Percentiles rank a stretch among this genome's conserved stretches.
phyloP scores from a whole-genome alignment of 2,888 invertebrate species.

The Globia sparganii region DNA sequence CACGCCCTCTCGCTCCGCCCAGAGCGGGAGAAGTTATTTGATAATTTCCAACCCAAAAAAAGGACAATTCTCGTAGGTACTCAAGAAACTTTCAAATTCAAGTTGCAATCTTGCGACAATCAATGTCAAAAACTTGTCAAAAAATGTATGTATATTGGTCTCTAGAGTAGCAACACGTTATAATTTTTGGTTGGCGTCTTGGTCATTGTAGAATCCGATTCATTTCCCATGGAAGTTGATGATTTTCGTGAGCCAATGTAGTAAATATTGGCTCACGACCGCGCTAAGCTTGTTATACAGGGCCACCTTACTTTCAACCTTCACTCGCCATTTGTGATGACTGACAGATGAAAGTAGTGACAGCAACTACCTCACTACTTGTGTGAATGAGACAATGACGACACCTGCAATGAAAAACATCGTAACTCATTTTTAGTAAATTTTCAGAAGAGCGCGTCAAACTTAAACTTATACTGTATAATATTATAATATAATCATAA shows the following conservation, averaged over 20 bases:
- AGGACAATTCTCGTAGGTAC: not conserved
- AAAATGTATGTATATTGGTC: not conserved
- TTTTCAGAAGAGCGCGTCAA: too few relatives aligned
- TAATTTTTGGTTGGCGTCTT: constrained; percentile 40
- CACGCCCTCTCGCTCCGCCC: too few relatives aligned
- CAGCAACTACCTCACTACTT: not conserved
- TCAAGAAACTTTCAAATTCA: not conserved
- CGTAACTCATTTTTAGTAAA: too few relatives aligned
- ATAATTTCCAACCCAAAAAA: too few relatives aligned
- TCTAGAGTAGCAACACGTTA: too few relatives aligned
- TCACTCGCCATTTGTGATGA: not conserved
- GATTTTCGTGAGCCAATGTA: too few relatives aligned
- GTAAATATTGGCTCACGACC: not conserved
- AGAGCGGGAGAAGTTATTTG: too few relatives aligned
- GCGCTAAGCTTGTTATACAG: not conserved
- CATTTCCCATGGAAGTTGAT: not conserved
- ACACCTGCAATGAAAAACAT: too few relatives aligned
- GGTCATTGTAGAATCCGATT: not conserved
- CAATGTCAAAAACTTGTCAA: not conserved
- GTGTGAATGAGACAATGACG: not conserved
- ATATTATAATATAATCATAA: too few relatives aligned
- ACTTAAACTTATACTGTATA: too few relatives aligned
- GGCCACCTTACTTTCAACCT: not conserved
- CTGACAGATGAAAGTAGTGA: not conserved
- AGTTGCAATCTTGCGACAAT: not conserved